These are phyloP conservation scores for Meloe dianella DNA, from an alignment of 2,888 invertebrate species.

Conservation along the genomic window DNA sequence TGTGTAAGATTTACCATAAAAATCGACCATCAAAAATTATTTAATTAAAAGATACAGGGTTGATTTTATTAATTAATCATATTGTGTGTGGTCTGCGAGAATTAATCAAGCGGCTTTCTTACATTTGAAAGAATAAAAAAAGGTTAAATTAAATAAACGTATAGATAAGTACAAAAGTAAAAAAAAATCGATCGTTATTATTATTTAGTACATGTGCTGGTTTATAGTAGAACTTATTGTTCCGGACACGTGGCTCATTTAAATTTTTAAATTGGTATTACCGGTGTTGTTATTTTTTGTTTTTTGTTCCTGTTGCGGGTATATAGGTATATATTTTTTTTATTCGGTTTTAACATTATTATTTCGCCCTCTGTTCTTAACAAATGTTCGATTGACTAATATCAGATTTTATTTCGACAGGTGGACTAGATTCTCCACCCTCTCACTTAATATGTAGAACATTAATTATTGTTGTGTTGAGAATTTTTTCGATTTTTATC, in stretches of 20 bases:
- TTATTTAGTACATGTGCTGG: constrained; percentile 22
- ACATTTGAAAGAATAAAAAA: constrained; percentile 6
- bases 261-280: constrained; percentile 43
- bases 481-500: not conserved
- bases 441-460: constrained; percentile 16
- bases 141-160: not conserved
- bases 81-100: constrained; percentile 28
- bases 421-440: constrained; percentile 35
- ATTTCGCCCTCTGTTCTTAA: not conserved
- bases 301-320: no score
- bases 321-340: no score
- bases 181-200: constrained; percentile 28
- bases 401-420: constrained; percentile 40
- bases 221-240: constrained; percentile 20
- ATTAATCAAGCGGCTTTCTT: constrained; percentile 25
- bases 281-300: constrained; percentile 37
- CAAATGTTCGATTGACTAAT: constrained; percentile 37
- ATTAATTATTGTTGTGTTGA: no score
- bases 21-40: not conserved
- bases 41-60: constrained; percentile 15
- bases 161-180: not conserved
- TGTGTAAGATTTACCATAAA: not conserved
- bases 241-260: constrained; percentile 41
- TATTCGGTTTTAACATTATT: not conserved
- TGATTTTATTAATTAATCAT: constrained; percentile 28